phyloP scores from a whole-genome alignment of 2,113 vertebrate genomes.

The Paramormyrops kingsleyae region DNA sequence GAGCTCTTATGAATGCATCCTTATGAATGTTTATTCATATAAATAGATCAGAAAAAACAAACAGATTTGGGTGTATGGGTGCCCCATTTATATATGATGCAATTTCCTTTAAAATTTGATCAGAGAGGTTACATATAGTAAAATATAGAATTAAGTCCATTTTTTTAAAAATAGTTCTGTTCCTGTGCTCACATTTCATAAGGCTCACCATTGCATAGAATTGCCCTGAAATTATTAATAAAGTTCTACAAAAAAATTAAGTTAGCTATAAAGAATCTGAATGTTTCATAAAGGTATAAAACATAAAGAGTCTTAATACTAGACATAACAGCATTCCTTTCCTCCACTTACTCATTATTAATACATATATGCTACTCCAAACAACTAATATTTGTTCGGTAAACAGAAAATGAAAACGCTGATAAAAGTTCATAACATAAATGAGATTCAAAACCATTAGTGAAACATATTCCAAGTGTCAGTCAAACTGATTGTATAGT shows the following conservation, averaged over 20 bases:
- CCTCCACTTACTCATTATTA: background rate
- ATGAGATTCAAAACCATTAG: background rate
- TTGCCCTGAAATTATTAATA: too few species aligned
- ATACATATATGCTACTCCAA: background rate
- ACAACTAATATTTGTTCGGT: background rate
- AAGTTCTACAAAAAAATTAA: background rate
- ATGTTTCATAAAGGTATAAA: background rate
- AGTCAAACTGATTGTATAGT: background rate
- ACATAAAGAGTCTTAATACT: background rate
- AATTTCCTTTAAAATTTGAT: too few species aligned
- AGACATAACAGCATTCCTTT: background rate
- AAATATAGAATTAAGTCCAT: too few species aligned
- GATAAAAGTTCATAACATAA: background rate
- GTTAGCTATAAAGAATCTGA: background rate
- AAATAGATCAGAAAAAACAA: too few species aligned
- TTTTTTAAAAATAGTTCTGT: too few species aligned
- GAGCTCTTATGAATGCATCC: too few species aligned
- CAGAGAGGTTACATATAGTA: too few species aligned
- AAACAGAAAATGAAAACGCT: background rate
- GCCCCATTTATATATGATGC: too few species aligned
- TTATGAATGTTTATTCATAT: too few species aligned
- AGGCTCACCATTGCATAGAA: too few species aligned
- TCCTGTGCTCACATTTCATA: too few species aligned
- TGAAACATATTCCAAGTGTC: background rate
- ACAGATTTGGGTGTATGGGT: too few species aligned